Percentiles rank a stretch among this genome's conserved stretches.
Conservation (phyloP, 1,140 invertebrate species). For the Tetranychus cinnabarinus region DNA sequence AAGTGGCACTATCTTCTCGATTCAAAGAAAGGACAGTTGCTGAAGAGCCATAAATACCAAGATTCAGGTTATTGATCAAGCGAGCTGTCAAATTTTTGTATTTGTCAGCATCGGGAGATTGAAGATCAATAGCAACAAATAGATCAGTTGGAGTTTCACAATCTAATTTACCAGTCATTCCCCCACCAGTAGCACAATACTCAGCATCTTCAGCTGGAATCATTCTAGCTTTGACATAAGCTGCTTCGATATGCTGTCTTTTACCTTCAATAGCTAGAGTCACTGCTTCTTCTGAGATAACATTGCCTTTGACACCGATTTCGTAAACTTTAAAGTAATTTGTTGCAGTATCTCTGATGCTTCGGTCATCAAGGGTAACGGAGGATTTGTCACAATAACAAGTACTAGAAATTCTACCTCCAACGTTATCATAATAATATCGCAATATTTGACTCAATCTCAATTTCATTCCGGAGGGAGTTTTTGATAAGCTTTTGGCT, state of each 20-base stretch:
- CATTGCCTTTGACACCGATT: not conserved
- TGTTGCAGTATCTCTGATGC: not conserved
- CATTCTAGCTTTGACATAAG: not conserved
- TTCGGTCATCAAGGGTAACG: not conserved
- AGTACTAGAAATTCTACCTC: not conserved
- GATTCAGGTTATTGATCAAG: not conserved
- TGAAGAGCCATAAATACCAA: not conserved
- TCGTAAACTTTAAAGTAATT: not conserved
- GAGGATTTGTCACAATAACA: not conserved
- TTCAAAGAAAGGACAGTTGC: not conserved
- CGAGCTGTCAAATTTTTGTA: not conserved
- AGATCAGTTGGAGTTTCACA: conserved; percentile 9
- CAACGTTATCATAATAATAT: conserved; percentile 1
- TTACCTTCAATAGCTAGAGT: not conserved
- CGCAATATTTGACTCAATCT: conserved; percentile 7
- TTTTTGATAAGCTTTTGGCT: not conserved
- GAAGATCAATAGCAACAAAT: conserved; percentile 2
- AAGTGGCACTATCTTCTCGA: not conserved
- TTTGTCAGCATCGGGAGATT: not conserved
- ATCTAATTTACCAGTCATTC: not conserved
- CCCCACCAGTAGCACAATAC: not conserved
- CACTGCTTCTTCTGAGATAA: not conserved
- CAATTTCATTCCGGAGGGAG: not conserved
- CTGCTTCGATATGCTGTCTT: not conserved
- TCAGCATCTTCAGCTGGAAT: not conserved